These are phyloP conservation scores for Pseudococcus viburni DNA, from an alignment of 2,888 invertebrate species.

Conservation along the genomic window DNA sequence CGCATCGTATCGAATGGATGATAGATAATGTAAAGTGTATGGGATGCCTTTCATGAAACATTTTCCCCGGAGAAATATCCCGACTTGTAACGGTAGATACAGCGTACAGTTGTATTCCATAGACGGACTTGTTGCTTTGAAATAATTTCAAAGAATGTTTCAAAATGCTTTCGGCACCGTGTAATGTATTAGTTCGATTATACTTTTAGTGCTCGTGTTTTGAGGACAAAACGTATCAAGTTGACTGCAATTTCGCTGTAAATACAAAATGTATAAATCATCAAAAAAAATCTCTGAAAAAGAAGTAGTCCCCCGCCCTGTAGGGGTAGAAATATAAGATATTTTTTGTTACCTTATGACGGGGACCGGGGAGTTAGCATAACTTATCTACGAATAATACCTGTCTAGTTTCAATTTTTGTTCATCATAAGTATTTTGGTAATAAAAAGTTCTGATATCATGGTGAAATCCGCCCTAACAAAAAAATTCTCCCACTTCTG, in stretches of 20 bases:
- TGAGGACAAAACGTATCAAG: background rate
- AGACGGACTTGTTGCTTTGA: constrained; percentile 45
- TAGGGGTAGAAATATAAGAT: too few relatives aligned
- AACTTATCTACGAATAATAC: too few relatives aligned
- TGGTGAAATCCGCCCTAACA: too few relatives aligned
- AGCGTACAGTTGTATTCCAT: constrained; percentile 10
- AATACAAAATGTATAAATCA: too few relatives aligned
- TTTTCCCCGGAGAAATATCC: constrained; percentile 20
- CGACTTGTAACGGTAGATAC: background rate
- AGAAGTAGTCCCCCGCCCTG: too few relatives aligned
- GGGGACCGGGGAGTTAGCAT: too few relatives aligned
- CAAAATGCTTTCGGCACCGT: constrained; percentile 14
- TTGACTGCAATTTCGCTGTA: background rate
- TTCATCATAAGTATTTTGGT: too few relatives aligned
- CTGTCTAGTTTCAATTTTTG: too few relatives aligned
- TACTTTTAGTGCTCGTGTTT: background rate
- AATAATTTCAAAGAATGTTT: constrained; percentile 39
- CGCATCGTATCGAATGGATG: constrained; percentile 9
- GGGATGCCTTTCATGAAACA: constrained; percentile 22
- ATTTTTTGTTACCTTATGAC: too few relatives aligned
- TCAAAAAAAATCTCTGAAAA: too few relatives aligned
- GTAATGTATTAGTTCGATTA: constrained; percentile 12
- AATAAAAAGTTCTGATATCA: too few relatives aligned
- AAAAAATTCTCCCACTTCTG: too few relatives aligned
- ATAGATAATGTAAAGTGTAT: constrained; percentile 26